Evolutionary conservation across 2,797 vertebrate genomes (phyloP).

Genomic region (Centroberyx gerrardi): DNA sequence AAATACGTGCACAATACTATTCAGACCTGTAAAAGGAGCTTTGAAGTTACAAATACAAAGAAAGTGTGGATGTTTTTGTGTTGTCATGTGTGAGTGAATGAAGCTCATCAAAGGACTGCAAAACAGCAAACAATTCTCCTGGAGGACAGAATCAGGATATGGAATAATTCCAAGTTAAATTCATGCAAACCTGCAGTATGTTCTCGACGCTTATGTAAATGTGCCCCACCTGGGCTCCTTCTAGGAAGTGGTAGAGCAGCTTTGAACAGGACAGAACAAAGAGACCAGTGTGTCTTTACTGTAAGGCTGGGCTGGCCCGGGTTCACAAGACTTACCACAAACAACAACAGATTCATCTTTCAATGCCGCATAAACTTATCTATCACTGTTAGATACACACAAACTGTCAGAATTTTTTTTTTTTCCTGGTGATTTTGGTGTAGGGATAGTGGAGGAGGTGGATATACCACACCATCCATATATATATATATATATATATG

Average conservation of each 20-base stretch:
- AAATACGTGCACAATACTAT: slow-evolving; percentile 47
- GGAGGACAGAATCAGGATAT: slow-evolving; percentile 32
- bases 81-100: slow-evolving; percentile 52
- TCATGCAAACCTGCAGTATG: slow-evolving; percentile 53
- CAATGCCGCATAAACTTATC: slow-evolving; percentile 5
- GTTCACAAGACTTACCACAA: slow-evolving; percentile 15
- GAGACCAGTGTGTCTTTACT: slow-evolving; percentile 23
- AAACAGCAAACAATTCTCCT: slow-evolving; percentile 42
- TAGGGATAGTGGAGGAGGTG: slow-evolving; percentile 25
- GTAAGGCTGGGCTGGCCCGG: not conserved
- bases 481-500: slow-evolving; percentile 16
- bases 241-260: slow-evolving; percentile 37
- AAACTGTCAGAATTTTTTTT: not conserved
- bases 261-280: slow-evolving; percentile 24
- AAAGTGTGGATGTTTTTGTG: slow-evolving; percentile 51
- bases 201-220: slow-evolving; percentile 52
- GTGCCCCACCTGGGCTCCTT: slow-evolving; percentile 41
- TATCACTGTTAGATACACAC: not conserved
- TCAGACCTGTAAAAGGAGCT: slow-evolving; percentile 55
- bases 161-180: slow-evolving; percentile 56
- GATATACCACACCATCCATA: slow-evolving; percentile 1
- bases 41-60: slow-evolving; percentile 43
- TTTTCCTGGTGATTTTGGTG: slow-evolving; percentile 1
- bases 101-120: slow-evolving; percentile 58
- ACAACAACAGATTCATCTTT: slow-evolving; percentile 22